phyloP scores from a whole-genome alignment of 1,140 invertebrate genomes.

The Pantala flavescens region DNA sequence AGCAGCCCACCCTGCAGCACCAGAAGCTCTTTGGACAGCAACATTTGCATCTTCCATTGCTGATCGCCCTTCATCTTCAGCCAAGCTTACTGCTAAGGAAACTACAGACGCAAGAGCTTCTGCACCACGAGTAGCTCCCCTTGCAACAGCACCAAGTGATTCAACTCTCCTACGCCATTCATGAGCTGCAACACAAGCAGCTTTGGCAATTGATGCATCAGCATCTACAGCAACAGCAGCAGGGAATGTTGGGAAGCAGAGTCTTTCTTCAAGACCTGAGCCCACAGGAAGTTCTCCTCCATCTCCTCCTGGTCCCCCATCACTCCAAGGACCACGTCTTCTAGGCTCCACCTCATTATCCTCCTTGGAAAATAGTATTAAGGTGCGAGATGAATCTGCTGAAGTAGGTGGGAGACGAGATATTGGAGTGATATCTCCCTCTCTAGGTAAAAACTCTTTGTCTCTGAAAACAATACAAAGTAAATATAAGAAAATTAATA shows the following conservation, averaged over 20 bases:
- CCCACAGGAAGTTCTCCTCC: neutral
- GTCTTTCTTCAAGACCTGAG: neutral
- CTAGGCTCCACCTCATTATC: neutral
- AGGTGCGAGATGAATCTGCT: neutral
- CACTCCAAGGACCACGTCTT: neutral
- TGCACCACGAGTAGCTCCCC: neutral
- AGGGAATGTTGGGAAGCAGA: constrained; percentile 64
- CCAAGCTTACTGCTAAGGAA: neutral
- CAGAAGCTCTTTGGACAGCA: neutral
- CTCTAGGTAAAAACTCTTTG: neutral
- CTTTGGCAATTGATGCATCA: constrained; percentile 78
- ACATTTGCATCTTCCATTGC: neutral
- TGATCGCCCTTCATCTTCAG: neutral
- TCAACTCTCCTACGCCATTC: constrained; percentile 71
- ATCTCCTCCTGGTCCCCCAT: neutral
- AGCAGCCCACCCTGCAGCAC: neutral
- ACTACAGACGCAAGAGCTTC: neutral
- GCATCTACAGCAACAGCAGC: constrained; percentile 73
- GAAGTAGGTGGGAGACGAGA: neutral
- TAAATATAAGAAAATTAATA: no score
- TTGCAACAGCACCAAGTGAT: neutral
- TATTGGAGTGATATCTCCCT: neutral
- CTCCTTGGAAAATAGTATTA: neutral
- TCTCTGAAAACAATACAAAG: no score
- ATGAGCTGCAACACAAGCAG: constrained; percentile 79